These are phyloP conservation scores for Pantala flavescens DNA, from an alignment of 1,140 invertebrate genomes.

Conservation along the genomic window DNA sequence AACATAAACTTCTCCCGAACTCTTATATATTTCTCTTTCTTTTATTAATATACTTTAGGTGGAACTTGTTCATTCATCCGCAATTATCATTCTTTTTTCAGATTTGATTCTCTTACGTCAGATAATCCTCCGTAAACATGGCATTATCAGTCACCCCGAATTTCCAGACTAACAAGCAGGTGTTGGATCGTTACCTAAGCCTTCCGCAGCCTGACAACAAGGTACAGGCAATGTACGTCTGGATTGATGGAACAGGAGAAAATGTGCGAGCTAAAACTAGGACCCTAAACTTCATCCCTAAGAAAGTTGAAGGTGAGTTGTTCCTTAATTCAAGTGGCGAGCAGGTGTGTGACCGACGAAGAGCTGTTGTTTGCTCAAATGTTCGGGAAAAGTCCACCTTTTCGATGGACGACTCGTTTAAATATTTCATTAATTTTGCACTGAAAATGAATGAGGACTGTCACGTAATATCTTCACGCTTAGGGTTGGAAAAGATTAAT, in stretches of 20 bases:
- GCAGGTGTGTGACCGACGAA: neutral
- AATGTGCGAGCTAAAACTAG: conserved; percentile 77
- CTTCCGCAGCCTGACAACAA: conserved; percentile 65
- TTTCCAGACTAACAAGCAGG: conserved; percentile 60
- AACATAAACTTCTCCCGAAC: too few species aligned
- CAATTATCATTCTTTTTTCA: too few species aligned
- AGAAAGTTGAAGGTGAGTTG: conserved; percentile 48
- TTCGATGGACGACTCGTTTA: too few species aligned
- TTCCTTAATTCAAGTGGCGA: neutral
- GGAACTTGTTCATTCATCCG: too few species aligned
- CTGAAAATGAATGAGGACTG: too few species aligned
- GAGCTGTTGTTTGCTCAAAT: too few species aligned
- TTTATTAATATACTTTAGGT: too few species aligned
- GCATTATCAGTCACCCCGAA: conserved; percentile 37
- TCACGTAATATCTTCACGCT: too few species aligned
- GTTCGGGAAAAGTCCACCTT: too few species aligned
- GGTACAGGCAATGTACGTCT: conserved; percentile 81
- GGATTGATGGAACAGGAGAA: conserved; percentile 93
- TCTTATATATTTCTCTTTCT: too few species aligned
- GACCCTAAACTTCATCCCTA: conserved; percentile 69
- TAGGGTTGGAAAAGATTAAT: too few species aligned
- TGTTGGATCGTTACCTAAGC: conserved; percentile 59
- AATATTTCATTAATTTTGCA: too few species aligned
- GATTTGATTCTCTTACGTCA: neutral
- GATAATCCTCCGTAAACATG: neutral